These are phyloP conservation scores for Drosophila nasuta DNA, from an alignment of 1,140 invertebrate species.

Conservation along the genomic window DNA sequence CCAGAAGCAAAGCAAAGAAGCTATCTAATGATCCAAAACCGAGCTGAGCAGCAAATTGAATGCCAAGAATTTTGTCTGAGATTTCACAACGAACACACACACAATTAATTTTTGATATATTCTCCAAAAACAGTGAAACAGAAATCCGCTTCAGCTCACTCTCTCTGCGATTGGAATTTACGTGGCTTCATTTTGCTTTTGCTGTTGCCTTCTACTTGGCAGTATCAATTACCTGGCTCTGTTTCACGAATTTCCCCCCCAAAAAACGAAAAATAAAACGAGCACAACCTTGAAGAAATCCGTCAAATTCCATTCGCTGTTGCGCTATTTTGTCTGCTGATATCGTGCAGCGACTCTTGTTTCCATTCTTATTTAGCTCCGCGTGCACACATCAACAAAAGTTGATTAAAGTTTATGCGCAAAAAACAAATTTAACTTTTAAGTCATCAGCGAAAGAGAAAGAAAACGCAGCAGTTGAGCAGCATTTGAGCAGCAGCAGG, in stretches of 20 bases:
- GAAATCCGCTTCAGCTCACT: slow-evolving; percentile 1
- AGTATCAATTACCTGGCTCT: slow-evolving; percentile 71
- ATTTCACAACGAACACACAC: slow-evolving; percentile 27
- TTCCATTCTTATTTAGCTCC: slow-evolving; percentile 28
- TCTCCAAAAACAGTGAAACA: neutral
- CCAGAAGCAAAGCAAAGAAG: neutral
- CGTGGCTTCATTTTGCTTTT: slow-evolving; percentile 26
- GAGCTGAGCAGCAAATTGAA: slow-evolving; percentile 51
- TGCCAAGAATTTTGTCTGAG: slow-evolving; percentile 44
- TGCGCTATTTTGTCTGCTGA: neutral
- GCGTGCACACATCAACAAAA: slow-evolving; percentile 39
- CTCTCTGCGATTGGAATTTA: slow-evolving; percentile 30
- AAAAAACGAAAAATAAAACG: neutral
- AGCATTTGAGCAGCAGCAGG: slow-evolving; percentile 29
- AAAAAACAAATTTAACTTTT: slow-evolving; percentile 78
- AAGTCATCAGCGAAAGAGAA: slow-evolving; percentile 60
- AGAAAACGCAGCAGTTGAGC: neutral
- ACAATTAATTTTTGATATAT: slow-evolving; percentile 64
- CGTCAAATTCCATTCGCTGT: slow-evolving; percentile 11
- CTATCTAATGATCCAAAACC: slow-evolving; percentile 59
- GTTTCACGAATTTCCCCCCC: slow-evolving; percentile 50
- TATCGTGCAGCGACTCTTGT: slow-evolving; percentile 24
- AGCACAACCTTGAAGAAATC: slow-evolving; percentile 63
- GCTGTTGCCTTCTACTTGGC: slow-evolving; percentile 12
- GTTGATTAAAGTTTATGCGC: slow-evolving; percentile 77